These are phyloP conservation scores for Melipona bicolor DNA, from an alignment of 2,888 invertebrate genomes.

Conservation along the genomic window DNA sequence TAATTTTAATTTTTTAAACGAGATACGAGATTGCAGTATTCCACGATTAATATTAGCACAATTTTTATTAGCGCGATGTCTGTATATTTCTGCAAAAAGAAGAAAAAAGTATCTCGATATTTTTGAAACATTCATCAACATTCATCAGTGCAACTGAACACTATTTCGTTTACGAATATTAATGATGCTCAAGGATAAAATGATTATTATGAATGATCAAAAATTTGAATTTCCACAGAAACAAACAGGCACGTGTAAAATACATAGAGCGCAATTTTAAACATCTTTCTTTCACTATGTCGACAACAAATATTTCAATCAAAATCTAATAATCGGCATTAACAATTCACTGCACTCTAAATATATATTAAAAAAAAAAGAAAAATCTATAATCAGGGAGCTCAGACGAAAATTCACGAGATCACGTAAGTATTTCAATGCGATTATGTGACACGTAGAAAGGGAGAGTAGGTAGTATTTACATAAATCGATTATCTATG, in stretches of 20 bases:
- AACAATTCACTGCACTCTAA: conserved; percentile 64
- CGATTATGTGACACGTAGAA: conserved; percentile 55
- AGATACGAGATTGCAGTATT: conserved; percentile 37
- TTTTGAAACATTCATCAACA: conserved; percentile 1
- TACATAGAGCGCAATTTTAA: conserved; percentile 40
- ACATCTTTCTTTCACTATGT: conserved; percentile 33
- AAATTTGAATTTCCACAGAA: conserved; percentile 29
- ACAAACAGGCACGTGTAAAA: conserved; percentile 37
- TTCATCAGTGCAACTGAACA: conserved; percentile 6
- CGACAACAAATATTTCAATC: conserved; percentile 56
- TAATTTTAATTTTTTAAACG: background rate
- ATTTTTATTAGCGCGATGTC: conserved; percentile 33
- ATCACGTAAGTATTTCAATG: conserved; percentile 18
- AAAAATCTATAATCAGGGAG: conserved; percentile 54
- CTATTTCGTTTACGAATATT: background rate
- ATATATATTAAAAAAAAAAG: conserved; percentile 26
- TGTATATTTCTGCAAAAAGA: conserved; percentile 32
- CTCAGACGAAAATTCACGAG: conserved; percentile 47
- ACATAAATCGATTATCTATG: conserved; percentile 65
- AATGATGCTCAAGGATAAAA: background rate
- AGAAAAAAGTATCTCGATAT: background rate
- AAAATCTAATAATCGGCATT: conserved; percentile 52
- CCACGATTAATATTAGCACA: conserved; percentile 44
- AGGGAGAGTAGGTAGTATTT: conserved; percentile 61
- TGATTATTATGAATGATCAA: background rate